Base-by-base conservation (phyloP, 1,140 invertebrate species). In the Anoplolepis gracilipes region DNA sequence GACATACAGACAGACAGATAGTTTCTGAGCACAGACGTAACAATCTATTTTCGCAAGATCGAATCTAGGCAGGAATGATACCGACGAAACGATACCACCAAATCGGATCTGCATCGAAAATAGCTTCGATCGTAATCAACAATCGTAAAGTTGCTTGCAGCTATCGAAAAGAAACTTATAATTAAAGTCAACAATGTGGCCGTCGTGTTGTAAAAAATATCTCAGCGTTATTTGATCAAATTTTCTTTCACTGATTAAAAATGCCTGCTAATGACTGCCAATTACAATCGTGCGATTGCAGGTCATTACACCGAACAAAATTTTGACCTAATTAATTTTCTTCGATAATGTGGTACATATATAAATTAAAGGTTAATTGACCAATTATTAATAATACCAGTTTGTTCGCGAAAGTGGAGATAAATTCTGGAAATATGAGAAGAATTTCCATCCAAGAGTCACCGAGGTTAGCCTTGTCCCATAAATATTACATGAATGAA, bases 401-500 rank as follows among this genome's bases (percentile, higher is more conserved):
- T 13, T 25, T 22, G 7, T 39, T 81, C 33, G 65, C 16, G 33
- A 39, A 65, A 67, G 16, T 25, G 19, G 16, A 11, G 25, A 46
- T 81, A 81, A 72, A 81, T 81, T 81, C 78, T 72, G 65, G 53
- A 81, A 81, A 81, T 57, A 72, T 59, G 65, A 81, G 65, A 81
- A 61, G 65, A 72, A 81, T 57, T 19, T 81, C 36, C 33, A 77
- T 42, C 72, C 59, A 84, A 65, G n/a, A n/a, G 36, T 10, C 5
- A 64, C 16, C 46, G 61, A 84, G n/a, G 16, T 25, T 53, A 85
- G 49, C 87, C 82, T 88, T 87, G 87, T 85, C 13, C 87, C 42
- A 79, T 59, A 76, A 86, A 82, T n/a, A 61, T 11, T 49, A 30
- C 19, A 55, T 84, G 72, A 82, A 88, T 81, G 78, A 86, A 89